These are phyloP conservation scores for Pao palembangensis DNA, from an alignment of 2,113 vertebrate species.

Conservation along the genomic window DNA sequence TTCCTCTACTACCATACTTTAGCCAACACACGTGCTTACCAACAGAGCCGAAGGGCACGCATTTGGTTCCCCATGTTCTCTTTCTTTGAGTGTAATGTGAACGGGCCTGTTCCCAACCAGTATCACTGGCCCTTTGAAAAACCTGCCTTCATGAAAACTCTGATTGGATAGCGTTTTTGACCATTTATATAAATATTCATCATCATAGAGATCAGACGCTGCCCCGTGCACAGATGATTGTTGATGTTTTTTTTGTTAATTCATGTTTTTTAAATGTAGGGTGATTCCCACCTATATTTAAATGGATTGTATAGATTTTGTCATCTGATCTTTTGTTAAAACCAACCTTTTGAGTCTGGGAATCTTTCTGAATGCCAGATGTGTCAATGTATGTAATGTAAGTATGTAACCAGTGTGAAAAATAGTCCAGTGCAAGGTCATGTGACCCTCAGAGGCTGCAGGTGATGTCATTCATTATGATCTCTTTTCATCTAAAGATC, in stretches of 20 bases:
- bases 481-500: not conserved
- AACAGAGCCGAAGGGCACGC: slow-evolving; percentile 89
- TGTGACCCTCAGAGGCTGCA: not conserved
- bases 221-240: slow-evolving; percentile 2
- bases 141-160: slow-evolving; percentile 84
- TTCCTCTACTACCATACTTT: slow-evolving; percentile 96
- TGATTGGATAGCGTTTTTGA: slow-evolving; percentile 77
- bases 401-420: too few relatives aligned
- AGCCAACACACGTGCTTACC: slow-evolving; percentile 92
- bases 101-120: slow-evolving; percentile 92
- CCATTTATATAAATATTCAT: too few relatives aligned
- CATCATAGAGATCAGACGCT: not conserved
- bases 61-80: slow-evolving; percentile 99
- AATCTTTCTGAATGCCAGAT: not conserved
- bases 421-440: too few relatives aligned
- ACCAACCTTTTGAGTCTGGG: too few relatives aligned
- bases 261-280: not conserved
- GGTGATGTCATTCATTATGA: too few relatives aligned
- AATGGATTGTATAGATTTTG: not conserved
- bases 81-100: slow-evolving; percentile 97
- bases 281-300: not conserved
- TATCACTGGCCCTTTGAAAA: slow-evolving; percentile 94
- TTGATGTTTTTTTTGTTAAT: not conserved
- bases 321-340: not conserved
- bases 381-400: too few relatives aligned